These are phyloP conservation scores for Liodrosophila aerea DNA, from an alignment of 2,888 invertebrate genomes.

Conservation along the genomic window DNA sequence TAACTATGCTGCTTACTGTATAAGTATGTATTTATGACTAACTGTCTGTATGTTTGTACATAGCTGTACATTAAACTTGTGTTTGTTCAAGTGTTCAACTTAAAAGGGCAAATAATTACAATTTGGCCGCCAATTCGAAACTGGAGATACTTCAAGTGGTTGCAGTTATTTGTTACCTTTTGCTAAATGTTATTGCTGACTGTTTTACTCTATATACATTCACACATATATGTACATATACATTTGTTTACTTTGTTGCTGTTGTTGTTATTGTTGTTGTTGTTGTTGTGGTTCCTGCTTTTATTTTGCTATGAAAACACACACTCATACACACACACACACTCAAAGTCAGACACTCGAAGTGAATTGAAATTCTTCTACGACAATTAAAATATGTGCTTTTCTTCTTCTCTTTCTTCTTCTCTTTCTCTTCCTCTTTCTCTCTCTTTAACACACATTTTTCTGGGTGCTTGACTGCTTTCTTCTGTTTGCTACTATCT, in stretches of 20 bases:
- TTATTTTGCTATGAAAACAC: slow-evolving; percentile 26
- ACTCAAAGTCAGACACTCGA: slow-evolving; percentile 21
- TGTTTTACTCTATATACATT: slow-evolving; percentile 17
- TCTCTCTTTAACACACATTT: slow-evolving; percentile 17
- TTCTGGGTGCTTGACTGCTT: slow-evolving; percentile 32
- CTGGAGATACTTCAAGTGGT: slow-evolving; percentile 5
- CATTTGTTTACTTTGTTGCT: not conserved
- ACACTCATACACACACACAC: slow-evolving; percentile 20
- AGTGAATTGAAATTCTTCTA: slow-evolving; percentile 60
- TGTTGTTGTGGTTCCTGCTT: slow-evolving; percentile 38
- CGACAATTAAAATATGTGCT: slow-evolving; percentile 67
- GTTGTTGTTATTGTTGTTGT: slow-evolving; percentile 28
- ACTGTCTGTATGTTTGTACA: not conserved
- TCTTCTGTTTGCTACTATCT: slow-evolving; percentile 29
- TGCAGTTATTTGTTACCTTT: slow-evolving; percentile 41
- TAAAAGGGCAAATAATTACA: slow-evolving; percentile 6
- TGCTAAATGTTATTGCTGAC: slow-evolving; percentile 48
- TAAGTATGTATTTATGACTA: not conserved
- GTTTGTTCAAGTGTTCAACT: too few relatives aligned
- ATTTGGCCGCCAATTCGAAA: not conserved
- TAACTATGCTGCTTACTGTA: not conserved
- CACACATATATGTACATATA: not conserved
- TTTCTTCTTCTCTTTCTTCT: slow-evolving; percentile 37
- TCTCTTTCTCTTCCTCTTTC: slow-evolving; percentile 33
- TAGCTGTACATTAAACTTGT: not conserved